phyloP scores from a whole-genome alignment of 2,113 vertebrate species.

The Sarotherodon lohbergeri region DNA sequence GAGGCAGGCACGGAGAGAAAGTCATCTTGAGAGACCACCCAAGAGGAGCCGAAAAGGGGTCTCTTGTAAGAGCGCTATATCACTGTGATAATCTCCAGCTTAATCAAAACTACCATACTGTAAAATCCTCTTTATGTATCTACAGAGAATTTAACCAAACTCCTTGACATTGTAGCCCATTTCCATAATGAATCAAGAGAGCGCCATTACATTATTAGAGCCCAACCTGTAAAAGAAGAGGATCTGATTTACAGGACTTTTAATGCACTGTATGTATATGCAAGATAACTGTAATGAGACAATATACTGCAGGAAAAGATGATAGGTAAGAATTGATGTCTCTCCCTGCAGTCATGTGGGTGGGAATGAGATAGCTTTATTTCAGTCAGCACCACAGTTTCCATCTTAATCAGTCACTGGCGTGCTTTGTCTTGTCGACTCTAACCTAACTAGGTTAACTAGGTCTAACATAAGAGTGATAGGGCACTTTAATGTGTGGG shows the following conservation, averaged over 20 bases:
- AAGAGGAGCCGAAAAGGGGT: slow-evolving; percentile 16
- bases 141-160: not conserved
- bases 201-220: slow-evolving; percentile 18
- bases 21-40: slow-evolving; percentile 52
- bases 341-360: slow-evolving; percentile 38
- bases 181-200: slow-evolving; percentile 15
- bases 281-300: slow-evolving; percentile 59
- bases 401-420: slow-evolving; percentile 41
- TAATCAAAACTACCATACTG: slow-evolving; percentile 15
- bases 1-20: slow-evolving; percentile 26
- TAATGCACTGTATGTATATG: slow-evolving; percentile 35
- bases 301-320: slow-evolving; percentile 23
- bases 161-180: not conserved
- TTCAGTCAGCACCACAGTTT: slow-evolving; percentile 23
- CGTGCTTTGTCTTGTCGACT: slow-evolving; percentile 30
- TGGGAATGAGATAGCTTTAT: slow-evolving; percentile 49
- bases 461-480: not conserved
- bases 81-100: slow-evolving; percentile 21
- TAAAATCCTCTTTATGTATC: not conserved
- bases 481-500: not conserved
- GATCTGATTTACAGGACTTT: slow-evolving; percentile 42
- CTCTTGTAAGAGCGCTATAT: not conserved
- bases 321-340: slow-evolving; percentile 61
- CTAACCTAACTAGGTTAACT: slow-evolving; percentile 26
- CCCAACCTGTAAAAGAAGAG: slow-evolving; percentile 15